These are phyloP conservation scores for Hemichromis elongatus DNA, from an alignment of 2,113 vertebrate genomes.

Conservation along the genomic window DNA sequence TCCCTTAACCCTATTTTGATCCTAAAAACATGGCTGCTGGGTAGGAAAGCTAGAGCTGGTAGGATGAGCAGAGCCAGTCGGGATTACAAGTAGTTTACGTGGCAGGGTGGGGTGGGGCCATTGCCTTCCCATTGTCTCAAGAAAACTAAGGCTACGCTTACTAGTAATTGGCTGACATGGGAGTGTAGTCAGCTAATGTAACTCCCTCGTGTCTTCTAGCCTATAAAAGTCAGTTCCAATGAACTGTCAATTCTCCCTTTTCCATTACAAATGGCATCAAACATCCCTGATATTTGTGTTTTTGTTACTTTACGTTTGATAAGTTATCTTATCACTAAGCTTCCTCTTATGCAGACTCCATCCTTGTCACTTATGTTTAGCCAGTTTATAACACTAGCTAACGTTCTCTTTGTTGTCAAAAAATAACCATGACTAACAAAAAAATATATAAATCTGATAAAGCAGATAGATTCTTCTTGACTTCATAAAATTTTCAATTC, in stretches of 20 bases:
- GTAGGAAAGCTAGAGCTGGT: neutral
- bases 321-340: neutral
- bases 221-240: neutral
- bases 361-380: neutral
- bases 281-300: neutral
- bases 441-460: neutral
- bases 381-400: neutral
- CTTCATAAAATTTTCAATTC: neutral
- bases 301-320: neutral
- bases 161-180: neutral
- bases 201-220: neutral
- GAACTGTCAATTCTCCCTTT: neutral
- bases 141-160: neutral
- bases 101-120: neutral
- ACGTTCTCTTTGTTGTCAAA: neutral
- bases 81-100: neutral
- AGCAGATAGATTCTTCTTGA: neutral
- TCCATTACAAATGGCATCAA: neutral
- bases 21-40: neutral
- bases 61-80: neutral
- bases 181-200: neutral
- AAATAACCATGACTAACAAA: neutral
- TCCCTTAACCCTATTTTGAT: neutral
- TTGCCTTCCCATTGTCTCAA: neutral
- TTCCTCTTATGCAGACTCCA: neutral